Conservation (phyloP, 2,888 invertebrate species). For the Drosophila hamatofila region DNA sequence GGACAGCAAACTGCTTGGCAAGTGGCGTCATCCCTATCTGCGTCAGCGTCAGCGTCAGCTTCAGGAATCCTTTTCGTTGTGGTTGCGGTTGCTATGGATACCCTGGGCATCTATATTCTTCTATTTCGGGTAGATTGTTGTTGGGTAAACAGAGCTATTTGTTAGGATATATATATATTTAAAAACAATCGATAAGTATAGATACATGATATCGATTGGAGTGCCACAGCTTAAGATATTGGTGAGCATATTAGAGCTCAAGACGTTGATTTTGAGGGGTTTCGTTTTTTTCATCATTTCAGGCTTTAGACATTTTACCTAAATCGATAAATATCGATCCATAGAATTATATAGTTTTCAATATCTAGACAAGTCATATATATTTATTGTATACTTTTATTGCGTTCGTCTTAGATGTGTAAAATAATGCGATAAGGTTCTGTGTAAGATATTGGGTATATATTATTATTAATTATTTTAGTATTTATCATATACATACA, state of each 20-base stretch:
- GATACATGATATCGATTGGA: neutral
- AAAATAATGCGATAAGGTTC: too few species aligned
- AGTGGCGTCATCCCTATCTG: conserved; percentile 46
- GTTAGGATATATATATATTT: too few species aligned
- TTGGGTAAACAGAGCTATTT: neutral
- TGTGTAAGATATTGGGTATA: too few species aligned
- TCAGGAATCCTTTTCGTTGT: conserved; percentile 5
- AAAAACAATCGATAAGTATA: neutral
- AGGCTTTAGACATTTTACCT: neutral
- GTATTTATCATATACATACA: too few species aligned
- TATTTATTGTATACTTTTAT: neutral
- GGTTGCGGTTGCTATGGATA: conserved; percentile 5
- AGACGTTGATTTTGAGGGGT: neutral
- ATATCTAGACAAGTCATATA: neutral
- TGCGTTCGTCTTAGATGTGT: neutral
- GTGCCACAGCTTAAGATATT: neutral
- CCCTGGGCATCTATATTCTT: neutral
- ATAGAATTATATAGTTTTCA: neutral
- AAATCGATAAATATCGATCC: conserved; percentile 3
- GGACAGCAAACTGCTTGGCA: conserved; percentile 23
- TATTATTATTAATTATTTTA: too few species aligned
- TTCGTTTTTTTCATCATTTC: neutral
- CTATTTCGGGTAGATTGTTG: neutral
- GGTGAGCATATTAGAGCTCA: too few species aligned
- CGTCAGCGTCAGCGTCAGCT: conserved; percentile 13